Base-by-base conservation (phyloP, 2,113 vertebrate genomes). In the Jacana jacana region DNA sequence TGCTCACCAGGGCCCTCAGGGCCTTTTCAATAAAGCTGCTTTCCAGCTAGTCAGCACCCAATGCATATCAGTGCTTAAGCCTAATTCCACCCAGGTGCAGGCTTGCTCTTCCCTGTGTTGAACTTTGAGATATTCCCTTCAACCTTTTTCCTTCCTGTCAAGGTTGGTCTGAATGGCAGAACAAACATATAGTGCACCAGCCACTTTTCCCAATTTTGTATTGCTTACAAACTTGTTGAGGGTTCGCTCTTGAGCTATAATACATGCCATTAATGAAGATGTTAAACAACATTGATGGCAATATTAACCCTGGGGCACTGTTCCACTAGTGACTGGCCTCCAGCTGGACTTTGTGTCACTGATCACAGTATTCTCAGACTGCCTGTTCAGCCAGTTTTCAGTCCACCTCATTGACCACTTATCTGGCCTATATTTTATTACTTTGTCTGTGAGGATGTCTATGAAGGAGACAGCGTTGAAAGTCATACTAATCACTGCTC, bases 261-360 rank as follows among this genome's bases (percentile, higher is more conserved):
- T 44, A 52, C 17, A 72, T 24, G 48, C 31, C 13, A 19, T 46
- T 68, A 71, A 75, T 42, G 6, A 54, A 63, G n/a, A 35, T 27
- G 3, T 33, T 49, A 54, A 82, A 40, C 7, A 80, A 22, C 1
- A 1, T 17, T 73, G 25, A 71, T 7, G 14, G 13, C 40, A 63
- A 13, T 64, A 39, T 49, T 0, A 0, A 37, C 2, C 5, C 6
- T 69, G 39, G 11, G 19, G 7, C 54, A 69, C 3, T 48, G 10
- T 12, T 88, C 5, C n/a, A 28, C 5, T 52, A 52, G 24, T n/a
- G 16, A 54, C 28, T 37, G n/a, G 24, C 6, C 28, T 89, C 13
- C 30, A 54, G 3, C 5, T 80, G 66, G 39, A 78, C 30, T 66
- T 39, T 40, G 17, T 11, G 9, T 40, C 22, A 42, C 25, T 60